A percentile compares a stretch with the other conserved stretches of the same genome.
phyloP scores from a whole-genome alignment of 2,888 invertebrate species.

The Callyntrura sp. region DNA sequence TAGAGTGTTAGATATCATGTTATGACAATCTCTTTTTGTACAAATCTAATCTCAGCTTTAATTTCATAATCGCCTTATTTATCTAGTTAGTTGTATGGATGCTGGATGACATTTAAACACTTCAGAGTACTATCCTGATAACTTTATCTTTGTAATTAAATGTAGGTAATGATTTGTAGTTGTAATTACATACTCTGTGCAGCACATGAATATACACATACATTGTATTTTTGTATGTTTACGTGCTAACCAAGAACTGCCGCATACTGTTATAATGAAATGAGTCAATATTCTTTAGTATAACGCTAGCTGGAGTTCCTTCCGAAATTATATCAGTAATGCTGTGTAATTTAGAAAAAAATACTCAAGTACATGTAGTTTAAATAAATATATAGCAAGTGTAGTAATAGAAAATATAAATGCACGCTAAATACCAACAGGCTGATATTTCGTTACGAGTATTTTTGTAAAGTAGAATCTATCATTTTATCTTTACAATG shows the following conservation, averaged over 20 bases:
- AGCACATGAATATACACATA: not conserved
- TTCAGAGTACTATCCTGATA: slow-evolving; percentile 41
- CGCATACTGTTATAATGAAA: not conserved
- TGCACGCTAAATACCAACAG: too few relatives aligned
- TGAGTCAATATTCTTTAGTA: slow-evolving; percentile 9
- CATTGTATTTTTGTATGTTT: slow-evolving; percentile 29
- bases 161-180: not conserved
- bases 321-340: not conserved
- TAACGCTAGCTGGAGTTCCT: too few relatives aligned
- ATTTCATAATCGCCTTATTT: slow-evolving; percentile 37
- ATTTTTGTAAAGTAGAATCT: too few relatives aligned
- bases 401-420: not conserved
- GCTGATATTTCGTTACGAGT: too few relatives aligned
- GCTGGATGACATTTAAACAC: slow-evolving; percentile 4
- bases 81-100: slow-evolving; percentile 7
- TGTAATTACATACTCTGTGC: not conserved
- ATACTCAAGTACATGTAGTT: not conserved
- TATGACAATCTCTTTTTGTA: slow-evolving; percentile 58
- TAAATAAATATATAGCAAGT: slow-evolving; percentile 3
- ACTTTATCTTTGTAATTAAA: slow-evolving; percentile 19
- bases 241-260: not conserved
- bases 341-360: not conserved
- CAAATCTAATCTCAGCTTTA: slow-evolving; percentile 63
- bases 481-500: too few relatives aligned
- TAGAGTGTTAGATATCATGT: not conserved